Evolutionary conservation across 2,797 vertebrate species (phyloP), one percentile per base, ranked within the genome.

Genomic region (Enteromius thamalakanensis): DNA sequence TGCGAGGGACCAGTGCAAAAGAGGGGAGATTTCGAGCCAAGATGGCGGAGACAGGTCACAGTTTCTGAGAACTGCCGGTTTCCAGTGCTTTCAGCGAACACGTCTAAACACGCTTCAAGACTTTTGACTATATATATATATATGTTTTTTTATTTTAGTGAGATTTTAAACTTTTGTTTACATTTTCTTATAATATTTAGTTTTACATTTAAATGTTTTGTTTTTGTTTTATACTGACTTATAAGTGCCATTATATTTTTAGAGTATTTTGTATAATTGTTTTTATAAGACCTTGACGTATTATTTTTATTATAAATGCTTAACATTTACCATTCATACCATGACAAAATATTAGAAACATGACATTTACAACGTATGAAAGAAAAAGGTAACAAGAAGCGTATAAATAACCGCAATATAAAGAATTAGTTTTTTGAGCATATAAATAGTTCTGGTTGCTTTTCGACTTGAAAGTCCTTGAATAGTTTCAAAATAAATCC

Each of bases 11-110:
- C 21, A 0, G 0, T 9, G 0, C 8, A 1, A 0, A 32, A 15
- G 3, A 75, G 21, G 9, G 12, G 2, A 1, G 0, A 3, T 0
- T n/a, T 34, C 42, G 91, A 92, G 76, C 92, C 93, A 94, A 93
- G 2, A 95, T 94, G 94, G 93, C 87, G 17, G 58, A 26, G 3
- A 0, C 0, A 0, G 82, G n/a, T 26, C 23, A 62, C 87, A 89
- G 90, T 93, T 92, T 91, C 90, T 79, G 29, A 12, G 21, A 47
- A 51, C 11, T 23, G 21, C 40, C 23, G 34, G 19, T 55, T 69
- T 58, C 10, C 23, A 37, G 15, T 9, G 14, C 7, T n/a, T 11
- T 42, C 26, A 15, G 5, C 4, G 19, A 51, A 60, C 42, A 4
- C 47, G 86, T 69, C 60, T 74, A 17, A 78, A 74, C 45, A 76